Base-by-base conservation (phyloP, 2,797 vertebrate species). In the Ctenopoma kingsleyae region DNA sequence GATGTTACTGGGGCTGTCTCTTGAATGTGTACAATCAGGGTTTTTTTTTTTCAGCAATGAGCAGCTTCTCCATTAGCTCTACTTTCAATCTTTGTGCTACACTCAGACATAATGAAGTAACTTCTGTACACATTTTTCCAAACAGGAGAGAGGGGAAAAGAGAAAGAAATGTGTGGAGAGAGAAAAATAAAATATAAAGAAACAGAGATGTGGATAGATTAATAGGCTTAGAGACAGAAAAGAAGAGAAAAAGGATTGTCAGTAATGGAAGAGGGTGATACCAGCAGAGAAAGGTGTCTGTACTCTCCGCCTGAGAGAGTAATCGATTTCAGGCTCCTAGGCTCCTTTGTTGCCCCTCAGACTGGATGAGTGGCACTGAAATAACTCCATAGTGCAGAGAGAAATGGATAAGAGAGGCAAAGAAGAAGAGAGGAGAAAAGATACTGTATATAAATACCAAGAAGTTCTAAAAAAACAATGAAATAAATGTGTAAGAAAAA, bases 191-290 rank as follows among this genome's bases (percentile, higher is more conserved):
- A 66, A 51, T 41, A 43, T 2, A 22, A 1, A 49, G 17, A 41
- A 43, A 32, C 1, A 49, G 22, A 57, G 44, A 63, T 47, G 41
- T 59, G 58, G 63, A 59, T 30, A 71, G 66, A 80, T 81, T 67
- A 74, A 80, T 17, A 62, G 52, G 27, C 65, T 73, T 55, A 47
- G 54, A 70, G 32, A 68, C 7, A 66, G 56, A 72, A 49, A 19
- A 58, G 16, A 55, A 57, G 64, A 56, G 25, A 60, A 55, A 64
- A 62, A 48, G 63, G 70, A 77, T 76, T 81, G 55, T 77, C 68
- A 58, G 80, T 79, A 82, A 82, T 85, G 72, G 68, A 82, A 83
- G 64, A 63, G 71, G 66, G 49, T 71, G 80, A 87, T 71, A 70
- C 50, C 56, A 65, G 71, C 41, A 64, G 72, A 79, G 57, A 82